phyloP scores from a whole-genome alignment of 2,888 invertebrate genomes.

The Rotaria sp. region DNA sequence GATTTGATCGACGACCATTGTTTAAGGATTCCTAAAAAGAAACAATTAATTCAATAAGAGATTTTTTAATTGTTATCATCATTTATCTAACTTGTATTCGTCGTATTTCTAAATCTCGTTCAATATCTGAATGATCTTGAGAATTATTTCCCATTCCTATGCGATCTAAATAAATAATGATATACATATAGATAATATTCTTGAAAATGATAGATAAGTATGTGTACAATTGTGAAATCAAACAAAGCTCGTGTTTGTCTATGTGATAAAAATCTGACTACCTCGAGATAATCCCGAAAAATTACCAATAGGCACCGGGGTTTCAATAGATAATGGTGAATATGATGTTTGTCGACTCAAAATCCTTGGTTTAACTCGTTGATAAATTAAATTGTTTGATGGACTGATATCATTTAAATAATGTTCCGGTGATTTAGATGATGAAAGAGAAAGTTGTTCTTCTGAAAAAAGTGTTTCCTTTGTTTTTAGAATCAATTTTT shows the following conservation, averaged over 20 bases:
- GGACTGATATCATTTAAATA: not conserved
- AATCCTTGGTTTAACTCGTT: too few relatives aligned
- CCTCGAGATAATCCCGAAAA: not conserved
- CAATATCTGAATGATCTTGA: not conserved
- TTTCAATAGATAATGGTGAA: not conserved
- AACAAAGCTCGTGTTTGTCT: not conserved
- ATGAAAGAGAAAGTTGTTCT: not conserved
- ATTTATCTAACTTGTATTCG: not conserved
- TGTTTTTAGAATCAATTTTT: too few relatives aligned
- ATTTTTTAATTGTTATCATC: not conserved
- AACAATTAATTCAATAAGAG: not conserved
- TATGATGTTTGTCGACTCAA: not conserved
- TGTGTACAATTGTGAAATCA: not conserved
- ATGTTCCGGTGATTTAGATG: not conserved
- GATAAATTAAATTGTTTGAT: too few relatives aligned
- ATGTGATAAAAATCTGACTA: not conserved
- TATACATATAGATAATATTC: not conserved
- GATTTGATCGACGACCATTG: not conserved
- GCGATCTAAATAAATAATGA: not conserved
- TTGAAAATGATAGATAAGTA: not conserved
- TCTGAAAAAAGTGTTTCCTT: too few relatives aligned
- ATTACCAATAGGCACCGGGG: not conserved
- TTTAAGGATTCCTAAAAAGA: not conserved
- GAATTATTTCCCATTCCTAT: not conserved
- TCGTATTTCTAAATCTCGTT: conserved; percentile 11